Conservation (phyloP, 2,113 vertebrate species). For the Platysternon megacephalum region DNA sequence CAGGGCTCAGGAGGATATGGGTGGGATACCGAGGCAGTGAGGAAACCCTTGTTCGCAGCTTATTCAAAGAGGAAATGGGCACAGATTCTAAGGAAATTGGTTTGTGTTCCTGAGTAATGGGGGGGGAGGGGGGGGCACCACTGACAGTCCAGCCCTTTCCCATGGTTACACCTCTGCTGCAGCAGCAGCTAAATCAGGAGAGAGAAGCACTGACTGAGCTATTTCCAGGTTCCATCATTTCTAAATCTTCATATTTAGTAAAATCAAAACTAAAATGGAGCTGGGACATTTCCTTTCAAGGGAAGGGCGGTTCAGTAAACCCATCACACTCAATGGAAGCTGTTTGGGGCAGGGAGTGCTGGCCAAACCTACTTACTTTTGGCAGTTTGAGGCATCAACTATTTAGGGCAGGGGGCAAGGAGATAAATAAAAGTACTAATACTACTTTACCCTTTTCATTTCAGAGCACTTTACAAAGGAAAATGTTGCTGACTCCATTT, state of each 20-base stretch:
- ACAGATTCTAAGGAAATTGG: slow-evolving; percentile 72
- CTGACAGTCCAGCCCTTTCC: slow-evolving; percentile 6
- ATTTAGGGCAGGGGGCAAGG: background rate
- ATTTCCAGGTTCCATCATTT: background rate
- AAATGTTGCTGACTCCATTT: background rate
- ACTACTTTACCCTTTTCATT: background rate
- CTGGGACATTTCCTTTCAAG: rapidly evolving
- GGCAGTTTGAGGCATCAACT: background rate
- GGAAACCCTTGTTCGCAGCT: slow-evolving; percentile 71
- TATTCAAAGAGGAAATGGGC: slow-evolving; percentile 72
- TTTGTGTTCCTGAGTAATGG: slow-evolving; percentile 78
- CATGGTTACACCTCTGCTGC: background rate
- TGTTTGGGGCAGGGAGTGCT: background rate
- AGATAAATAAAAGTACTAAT: background rate
- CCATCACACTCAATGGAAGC: rapidly evolving
- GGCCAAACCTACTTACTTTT: rapidly evolving
- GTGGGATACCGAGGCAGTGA: slow-evolving; percentile 63
- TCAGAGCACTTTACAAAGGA: background rate
- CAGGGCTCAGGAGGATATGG: slow-evolving; percentile 73
- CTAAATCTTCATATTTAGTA: background rate
- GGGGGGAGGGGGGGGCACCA: background rate
- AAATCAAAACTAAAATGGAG: background rate
- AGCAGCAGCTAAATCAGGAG: background rate
- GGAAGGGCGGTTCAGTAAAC: rapidly evolving
- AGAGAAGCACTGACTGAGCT: background rate